phyloP scores from a whole-genome alignment of 1,140 invertebrate genomes.

The Procambarus virginalis region DNA sequence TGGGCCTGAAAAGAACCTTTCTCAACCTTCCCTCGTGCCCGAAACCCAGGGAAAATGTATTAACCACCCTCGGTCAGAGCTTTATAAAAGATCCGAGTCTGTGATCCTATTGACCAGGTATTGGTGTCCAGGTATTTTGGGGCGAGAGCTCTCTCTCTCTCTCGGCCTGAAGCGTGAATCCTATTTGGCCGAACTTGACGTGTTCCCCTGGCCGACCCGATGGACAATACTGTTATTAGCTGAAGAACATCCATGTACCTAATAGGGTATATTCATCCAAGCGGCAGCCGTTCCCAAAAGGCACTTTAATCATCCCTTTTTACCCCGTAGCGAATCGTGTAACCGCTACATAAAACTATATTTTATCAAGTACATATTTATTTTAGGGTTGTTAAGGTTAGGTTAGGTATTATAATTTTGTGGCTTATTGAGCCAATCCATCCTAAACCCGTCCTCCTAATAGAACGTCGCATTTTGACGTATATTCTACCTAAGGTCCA shows the following conservation, averaged over 20 bases:
- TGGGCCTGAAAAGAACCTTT: not conserved
- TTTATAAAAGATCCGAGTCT: not conserved
- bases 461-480: too few species aligned
- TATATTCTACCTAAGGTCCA: too few species aligned
- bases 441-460: too few species aligned
- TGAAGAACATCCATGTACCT: not conserved
- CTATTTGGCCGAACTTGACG: not conserved
- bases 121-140: not conserved
- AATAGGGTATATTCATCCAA: not conserved
- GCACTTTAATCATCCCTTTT: too few species aligned
- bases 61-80: not conserved
- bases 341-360: too few species aligned
- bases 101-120: conserved; percentile 6
- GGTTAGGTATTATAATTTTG: too few species aligned
- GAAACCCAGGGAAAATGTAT: not conserved
- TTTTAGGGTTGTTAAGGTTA: too few species aligned
- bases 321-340: too few species aligned
- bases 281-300: too few species aligned
- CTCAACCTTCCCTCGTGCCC: not conserved
- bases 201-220: not conserved
- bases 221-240: not conserved
- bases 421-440: too few species aligned
- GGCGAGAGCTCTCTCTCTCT: not conserved
- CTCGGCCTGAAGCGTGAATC: not conserved
- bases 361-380: too few species aligned